Evolutionary conservation across 2,113 vertebrate species (phyloP).

Genomic region (Tenebrosternarchus preto): DNA sequence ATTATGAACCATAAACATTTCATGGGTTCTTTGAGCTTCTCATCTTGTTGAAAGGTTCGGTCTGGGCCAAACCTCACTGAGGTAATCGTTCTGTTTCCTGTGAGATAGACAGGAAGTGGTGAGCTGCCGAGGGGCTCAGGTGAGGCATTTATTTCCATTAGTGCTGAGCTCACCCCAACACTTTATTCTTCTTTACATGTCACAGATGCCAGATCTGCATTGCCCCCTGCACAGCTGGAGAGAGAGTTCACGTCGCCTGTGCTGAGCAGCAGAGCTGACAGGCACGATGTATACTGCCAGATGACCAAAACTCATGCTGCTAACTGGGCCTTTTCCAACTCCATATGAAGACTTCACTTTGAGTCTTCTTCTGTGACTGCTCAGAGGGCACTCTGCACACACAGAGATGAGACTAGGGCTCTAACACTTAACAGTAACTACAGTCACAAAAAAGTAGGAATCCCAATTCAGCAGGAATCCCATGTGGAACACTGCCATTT

Average conservation of each 20-base stretch:
- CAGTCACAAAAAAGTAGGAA: no score
- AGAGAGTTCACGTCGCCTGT: conserved; percentile 18
- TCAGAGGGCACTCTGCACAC: not conserved
- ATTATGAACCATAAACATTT: conserved; percentile 64
- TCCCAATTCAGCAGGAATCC: no score
- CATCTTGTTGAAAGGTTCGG: conserved; percentile 44
- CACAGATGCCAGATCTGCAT: conserved; percentile 64
- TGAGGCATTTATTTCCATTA: conserved; percentile 71
- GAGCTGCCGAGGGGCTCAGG: conserved; percentile 63
- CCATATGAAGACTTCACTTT: conserved; percentile 5
- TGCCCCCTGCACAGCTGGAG: conserved; percentile 6
- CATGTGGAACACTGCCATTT: no score
- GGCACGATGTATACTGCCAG: conserved; percentile 49
- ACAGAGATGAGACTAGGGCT: no score
- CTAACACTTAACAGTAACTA: no score
- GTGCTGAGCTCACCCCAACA: conserved; percentile 58
- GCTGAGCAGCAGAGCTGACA: conserved; percentile 51
- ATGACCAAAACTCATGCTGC: not conserved
- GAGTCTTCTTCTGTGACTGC: not conserved
- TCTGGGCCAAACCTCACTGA: no score
- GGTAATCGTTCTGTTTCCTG: no score
- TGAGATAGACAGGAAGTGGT: conserved; percentile 60
- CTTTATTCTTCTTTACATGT: conserved; percentile 62
- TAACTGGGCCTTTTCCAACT: conserved; percentile 37
- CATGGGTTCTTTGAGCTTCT: conserved; percentile 52